Base-by-base conservation (phyloP, 2,888 invertebrate species). In the Matsumyia berberina region DNA sequence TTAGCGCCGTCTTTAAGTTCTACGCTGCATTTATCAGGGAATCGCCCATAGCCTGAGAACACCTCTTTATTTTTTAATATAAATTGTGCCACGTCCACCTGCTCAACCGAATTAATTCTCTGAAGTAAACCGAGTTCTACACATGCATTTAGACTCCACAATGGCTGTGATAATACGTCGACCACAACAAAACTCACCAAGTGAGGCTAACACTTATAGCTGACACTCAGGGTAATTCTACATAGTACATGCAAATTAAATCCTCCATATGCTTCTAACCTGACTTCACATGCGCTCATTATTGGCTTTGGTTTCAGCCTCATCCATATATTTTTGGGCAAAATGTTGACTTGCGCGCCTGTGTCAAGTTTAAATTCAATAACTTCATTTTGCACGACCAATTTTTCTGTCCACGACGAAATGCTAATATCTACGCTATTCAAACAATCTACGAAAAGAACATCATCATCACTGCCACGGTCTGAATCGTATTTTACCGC, bases 231-330 rank as follows among this genome's bases (percentile, higher is more conserved):
- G 12, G 7, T 37, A 12, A 62, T 31, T 6, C 31, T 53, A 7
- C 46, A 46, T 39, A 64, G 24, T 11, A 74, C 64, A 15, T 53
- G 19, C 35, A 66, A 53, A 31, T 51, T 35, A 55, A 74, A 74
- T 8, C 73, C 73, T 24, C 72, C 72, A 19, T 73, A 73, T 62
- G 73, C 64, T 64, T 74, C 55, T 19, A 74, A 17, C 19, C 42
- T 64, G 24, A 57, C 55, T 11, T 57, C 44, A 66, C 62, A 74
- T 46, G 72, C 35, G 7, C 39, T 62, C n/a, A 58, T 12, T 2
- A 2, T 8, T 15, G 72, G 53, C 12, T 9, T n/a, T 11, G 58
- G 37, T 6, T 72, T 9, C 17, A 72, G 9, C 4, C 9, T 11
- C 24, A 29, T 5, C 11, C 8, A 69, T 9, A 57, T 11, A 51